Evolutionary conservation across 92 coral and sea anemone species (phyloP).

Genomic region (Zoanthus sociatus): DNA sequence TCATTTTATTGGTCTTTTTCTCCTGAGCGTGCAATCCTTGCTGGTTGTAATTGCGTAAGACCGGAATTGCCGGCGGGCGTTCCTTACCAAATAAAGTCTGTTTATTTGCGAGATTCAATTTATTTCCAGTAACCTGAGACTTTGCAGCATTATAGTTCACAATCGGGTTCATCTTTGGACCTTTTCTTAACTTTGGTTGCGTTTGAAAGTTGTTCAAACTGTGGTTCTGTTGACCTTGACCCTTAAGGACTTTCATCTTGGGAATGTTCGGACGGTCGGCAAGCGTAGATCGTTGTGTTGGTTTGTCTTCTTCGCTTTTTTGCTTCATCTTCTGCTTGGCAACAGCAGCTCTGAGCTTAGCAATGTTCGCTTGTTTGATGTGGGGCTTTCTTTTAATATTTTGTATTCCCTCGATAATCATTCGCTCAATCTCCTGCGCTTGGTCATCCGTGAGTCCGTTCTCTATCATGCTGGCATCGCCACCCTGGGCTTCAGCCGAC

Average conservation of each 20-base stretch:
- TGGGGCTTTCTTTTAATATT: constrained; percentile 81
- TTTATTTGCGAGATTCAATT: neutral
- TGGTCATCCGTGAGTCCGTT: constrained; percentile 94
- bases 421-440: constrained; percentile 93
- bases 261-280: neutral
- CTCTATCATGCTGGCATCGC: constrained; percentile 77
- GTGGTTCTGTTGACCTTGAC: neutral
- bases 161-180: constrained; percentile 5
- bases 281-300: constrained; percentile 17
- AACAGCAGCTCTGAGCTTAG: constrained; percentile 37
- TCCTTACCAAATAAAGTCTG: neutral
- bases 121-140: neutral
- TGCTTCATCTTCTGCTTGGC: constrained; percentile 8
- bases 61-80: constrained; percentile 37
- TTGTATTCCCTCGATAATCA: constrained; percentile 97
- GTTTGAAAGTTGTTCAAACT: neutral
- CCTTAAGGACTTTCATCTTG: neutral
- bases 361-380: constrained; percentile 40
- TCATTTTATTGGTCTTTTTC: constrained; percentile 20
- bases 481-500: constrained; percentile 89
- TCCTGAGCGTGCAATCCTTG: neutral
- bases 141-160: constrained; percentile 21
- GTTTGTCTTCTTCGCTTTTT: neutral
- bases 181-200: constrained; percentile 5
- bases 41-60: constrained; percentile 4